These are phyloP conservation scores for Otus sunia DNA, from an alignment of 2,113 vertebrate species.

Conservation along the genomic window DNA sequence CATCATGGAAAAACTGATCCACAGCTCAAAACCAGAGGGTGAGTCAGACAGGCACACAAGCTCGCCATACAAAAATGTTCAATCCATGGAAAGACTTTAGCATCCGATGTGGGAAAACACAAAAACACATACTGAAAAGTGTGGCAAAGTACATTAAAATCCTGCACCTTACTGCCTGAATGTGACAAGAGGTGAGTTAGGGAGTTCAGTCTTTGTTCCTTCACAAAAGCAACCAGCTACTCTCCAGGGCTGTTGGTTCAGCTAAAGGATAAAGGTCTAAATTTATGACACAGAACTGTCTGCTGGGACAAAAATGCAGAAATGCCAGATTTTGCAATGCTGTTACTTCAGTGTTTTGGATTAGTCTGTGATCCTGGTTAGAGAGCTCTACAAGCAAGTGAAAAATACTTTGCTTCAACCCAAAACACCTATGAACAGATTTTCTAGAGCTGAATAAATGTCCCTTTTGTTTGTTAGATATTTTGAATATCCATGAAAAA, in stretches of 20 bases:
- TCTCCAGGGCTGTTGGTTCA: background rate
- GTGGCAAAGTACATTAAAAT: background rate
- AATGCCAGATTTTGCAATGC: background rate
- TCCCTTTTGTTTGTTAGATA: background rate
- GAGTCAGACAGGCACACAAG: background rate
- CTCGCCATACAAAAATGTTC: background rate
- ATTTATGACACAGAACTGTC: background rate
- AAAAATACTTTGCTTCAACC: background rate
- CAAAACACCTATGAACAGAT: background rate
- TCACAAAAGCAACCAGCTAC: background rate
- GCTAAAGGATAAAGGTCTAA: background rate
- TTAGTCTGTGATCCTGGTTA: background rate
- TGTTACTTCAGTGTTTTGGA: background rate
- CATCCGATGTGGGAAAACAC: background rate
- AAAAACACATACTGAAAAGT: background rate
- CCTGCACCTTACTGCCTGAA: background rate
- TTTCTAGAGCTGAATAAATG: background rate
- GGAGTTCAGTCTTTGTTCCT: background rate
- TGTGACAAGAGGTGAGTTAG: background rate
- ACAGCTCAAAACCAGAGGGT: background rate
- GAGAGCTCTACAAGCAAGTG: background rate
- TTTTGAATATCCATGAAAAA: background rate
- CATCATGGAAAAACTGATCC: conserved; percentile 1
- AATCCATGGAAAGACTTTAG: background rate
- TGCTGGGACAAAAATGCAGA: background rate